A percentile compares a stretch with the other conserved stretches of the same genome.
Evolutionary conservation across 2,888 invertebrate genomes (phyloP).

Genomic region (Pseudoips prasinana): DNA sequence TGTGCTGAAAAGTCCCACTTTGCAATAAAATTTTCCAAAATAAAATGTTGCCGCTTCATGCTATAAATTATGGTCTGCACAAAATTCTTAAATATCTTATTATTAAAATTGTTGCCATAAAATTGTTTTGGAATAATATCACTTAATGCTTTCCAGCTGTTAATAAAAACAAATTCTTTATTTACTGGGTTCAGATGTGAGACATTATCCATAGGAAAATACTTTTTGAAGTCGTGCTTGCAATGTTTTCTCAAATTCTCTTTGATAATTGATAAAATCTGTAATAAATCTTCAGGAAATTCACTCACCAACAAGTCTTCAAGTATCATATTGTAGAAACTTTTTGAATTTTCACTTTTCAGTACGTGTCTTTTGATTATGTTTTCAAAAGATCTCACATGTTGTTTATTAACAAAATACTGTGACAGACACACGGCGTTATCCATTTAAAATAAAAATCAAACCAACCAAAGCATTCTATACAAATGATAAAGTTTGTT

Average conservation of each 20-base stretch:
- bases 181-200: slow-evolving; percentile 39
- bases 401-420: slow-evolving; percentile 67
- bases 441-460: slow-evolving; percentile 32
- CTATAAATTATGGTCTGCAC: slow-evolving; percentile 51
- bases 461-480: no score
- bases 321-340: slow-evolving; percentile 41
- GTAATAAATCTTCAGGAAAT: slow-evolving; percentile 36
- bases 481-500: no score
- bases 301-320: slow-evolving; percentile 40
- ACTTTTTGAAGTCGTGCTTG: slow-evolving; percentile 55
- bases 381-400: slow-evolving; percentile 60
- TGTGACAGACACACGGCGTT: slow-evolving; percentile 54
- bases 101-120: slow-evolving; percentile 55
- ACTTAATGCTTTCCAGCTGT: slow-evolving; percentile 45
- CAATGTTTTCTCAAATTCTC: slow-evolving; percentile 44
- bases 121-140: slow-evolving; percentile 58
- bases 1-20: slow-evolving; percentile 54
- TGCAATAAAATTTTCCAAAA: slow-evolving; percentile 37
- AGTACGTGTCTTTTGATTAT: slow-evolving; percentile 47
- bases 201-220: slow-evolving; percentile 35
- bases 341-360: slow-evolving; percentile 34
- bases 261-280: slow-evolving; percentile 41
- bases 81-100: slow-evolving; percentile 52
- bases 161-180: slow-evolving; percentile 49
- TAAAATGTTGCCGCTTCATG: slow-evolving; percentile 65